phyloP scores from a whole-genome alignment of 1,140 invertebrate genomes.

The Venustaconcha ellipsiformis region DNA sequence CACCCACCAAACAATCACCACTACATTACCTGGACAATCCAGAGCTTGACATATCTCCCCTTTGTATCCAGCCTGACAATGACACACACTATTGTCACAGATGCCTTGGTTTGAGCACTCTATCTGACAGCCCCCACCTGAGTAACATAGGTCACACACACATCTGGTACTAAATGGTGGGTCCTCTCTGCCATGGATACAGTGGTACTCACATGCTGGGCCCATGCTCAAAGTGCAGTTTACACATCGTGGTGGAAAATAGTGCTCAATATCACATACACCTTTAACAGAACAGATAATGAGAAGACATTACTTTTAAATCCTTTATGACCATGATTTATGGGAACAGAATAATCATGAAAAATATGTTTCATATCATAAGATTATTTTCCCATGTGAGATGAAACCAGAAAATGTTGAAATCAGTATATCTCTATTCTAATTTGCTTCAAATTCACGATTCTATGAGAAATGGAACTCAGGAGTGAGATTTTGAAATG shows the following conservation, averaged over 20 bases:
- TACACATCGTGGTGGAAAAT: constrained; percentile 50
- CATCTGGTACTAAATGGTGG: constrained; percentile 46
- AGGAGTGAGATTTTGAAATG: too few species aligned
- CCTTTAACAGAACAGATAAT: constrained; percentile 25
- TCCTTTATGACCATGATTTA: too few species aligned
- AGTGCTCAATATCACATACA: constrained; percentile 40
- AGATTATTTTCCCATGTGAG: too few species aligned
- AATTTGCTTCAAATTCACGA: too few species aligned
- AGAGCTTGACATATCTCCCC: constrained; percentile 59
- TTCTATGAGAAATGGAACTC: too few species aligned
- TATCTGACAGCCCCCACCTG: constrained; percentile 44
- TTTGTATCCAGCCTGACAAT: constrained; percentile 63
- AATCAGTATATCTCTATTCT: too few species aligned
- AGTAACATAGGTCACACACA: constrained; percentile 52
- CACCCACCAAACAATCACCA: too few species aligned
- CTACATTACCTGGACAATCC: constrained; percentile 42
- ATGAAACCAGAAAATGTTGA: too few species aligned
- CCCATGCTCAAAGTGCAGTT: constrained; percentile 55
- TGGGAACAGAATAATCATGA: too few species aligned
- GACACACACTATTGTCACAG: constrained; percentile 50
- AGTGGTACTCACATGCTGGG: constrained; percentile 47
- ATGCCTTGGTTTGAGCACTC: constrained; percentile 49
- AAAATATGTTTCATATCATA: too few species aligned
- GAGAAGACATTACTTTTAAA: too few species aligned
- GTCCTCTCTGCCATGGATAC: constrained; percentile 52